Evolutionary conservation across 2,113 vertebrate genomes (phyloP).

Genomic region (human): GRCh38 chr12:130165501-130166000

Average conservation of each 20-base stretch:
- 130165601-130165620: slow-evolving; percentile 86
- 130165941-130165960: accelerated
- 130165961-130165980: not conserved
- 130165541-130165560: slow-evolving; percentile 91
- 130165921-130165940: not conserved
- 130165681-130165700: slow-evolving; percentile 87
- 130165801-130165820: not conserved
- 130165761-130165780: not conserved
- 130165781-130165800: not conserved
- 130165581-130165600: slow-evolving; percentile 89
- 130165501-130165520: slow-evolving; percentile 78
- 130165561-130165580: slow-evolving; percentile 90
- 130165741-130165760: slow-evolving; percentile 56
- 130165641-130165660: slow-evolving; percentile 71
- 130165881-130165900: not conserved
- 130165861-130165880: not conserved
- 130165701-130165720: slow-evolving; percentile 96
- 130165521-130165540: slow-evolving; percentile 86
- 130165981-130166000: not conserved
- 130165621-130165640: slow-evolving; percentile 80
- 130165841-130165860: not conserved
- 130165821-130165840: accelerated
- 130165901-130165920: not conserved
- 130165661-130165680: slow-evolving; percentile 92
- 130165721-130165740: slow-evolving; percentile 89